A percentile compares a stretch with the other conserved stretches of the same genome.
Conservation (phyloP, 2,113 vertebrate species). For the Epinephelus lanceolatus region DNA sequence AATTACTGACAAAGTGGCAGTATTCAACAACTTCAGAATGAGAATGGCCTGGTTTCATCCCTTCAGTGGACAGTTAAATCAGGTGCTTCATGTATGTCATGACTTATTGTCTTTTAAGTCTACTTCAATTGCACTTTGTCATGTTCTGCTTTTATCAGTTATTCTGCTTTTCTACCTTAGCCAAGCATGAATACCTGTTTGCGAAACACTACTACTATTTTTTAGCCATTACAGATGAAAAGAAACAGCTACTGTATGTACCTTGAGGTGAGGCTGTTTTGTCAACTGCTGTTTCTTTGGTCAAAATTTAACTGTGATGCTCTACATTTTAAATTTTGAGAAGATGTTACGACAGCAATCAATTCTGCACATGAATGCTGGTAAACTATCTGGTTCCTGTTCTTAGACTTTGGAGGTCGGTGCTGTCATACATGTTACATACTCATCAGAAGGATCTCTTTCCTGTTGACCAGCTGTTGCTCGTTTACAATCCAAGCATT, state of each 20-base stretch:
- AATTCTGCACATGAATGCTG: neutral
- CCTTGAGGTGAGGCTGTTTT: too few relatives aligned
- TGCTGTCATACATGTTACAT: neutral
- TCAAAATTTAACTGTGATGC: too few relatives aligned
- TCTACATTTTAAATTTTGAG: neutral
- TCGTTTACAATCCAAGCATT: slow-evolving; percentile 23
- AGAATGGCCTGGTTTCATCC: neutral
- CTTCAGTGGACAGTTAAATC: neutral
- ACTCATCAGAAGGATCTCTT: neutral
- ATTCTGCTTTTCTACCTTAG: too few relatives aligned
- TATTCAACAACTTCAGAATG: too few relatives aligned
- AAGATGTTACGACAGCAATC: neutral
- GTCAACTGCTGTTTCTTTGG: too few relatives aligned
- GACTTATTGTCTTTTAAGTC: neutral
- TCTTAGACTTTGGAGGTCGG: neutral
- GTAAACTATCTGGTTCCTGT: neutral
- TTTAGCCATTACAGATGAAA: too few relatives aligned
- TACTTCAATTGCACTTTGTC: neutral
- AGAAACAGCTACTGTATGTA: too few relatives aligned
- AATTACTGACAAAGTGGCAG: too few relatives aligned
- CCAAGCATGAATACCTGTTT: too few relatives aligned
- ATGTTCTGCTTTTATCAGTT: too few relatives aligned
- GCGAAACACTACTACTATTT: too few relatives aligned
- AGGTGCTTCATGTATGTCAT: neutral
- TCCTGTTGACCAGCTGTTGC: slow-evolving; percentile 27